Evolutionary conservation across 2,113 vertebrate genomes (phyloP).

Genomic region (Todiramphus saurophagus): DNA sequence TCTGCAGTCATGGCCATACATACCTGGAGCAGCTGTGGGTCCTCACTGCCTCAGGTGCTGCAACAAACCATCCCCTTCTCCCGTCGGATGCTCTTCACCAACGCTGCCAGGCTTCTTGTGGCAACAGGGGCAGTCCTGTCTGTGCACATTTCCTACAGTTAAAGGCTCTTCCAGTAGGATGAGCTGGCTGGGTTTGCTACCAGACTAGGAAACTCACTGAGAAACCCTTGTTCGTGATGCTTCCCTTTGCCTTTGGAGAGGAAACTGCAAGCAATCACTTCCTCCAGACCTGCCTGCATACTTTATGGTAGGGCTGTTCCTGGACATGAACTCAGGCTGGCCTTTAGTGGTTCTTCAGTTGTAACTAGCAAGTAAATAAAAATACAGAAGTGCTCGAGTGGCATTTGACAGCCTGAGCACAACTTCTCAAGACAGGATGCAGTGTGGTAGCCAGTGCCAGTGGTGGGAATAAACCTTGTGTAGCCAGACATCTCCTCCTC

Average conservation of each 20-base stretch:
- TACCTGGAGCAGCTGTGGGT: neutral
- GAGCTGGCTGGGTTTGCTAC: neutral
- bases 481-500: neutral
- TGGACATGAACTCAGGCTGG: neutral
- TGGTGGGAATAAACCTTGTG: neutral
- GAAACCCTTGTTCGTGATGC: neutral
- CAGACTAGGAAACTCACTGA: neutral
- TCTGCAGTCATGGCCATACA: neutral
- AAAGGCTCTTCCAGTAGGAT: neutral
- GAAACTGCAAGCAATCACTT: neutral
- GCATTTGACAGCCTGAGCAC: neutral
- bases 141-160: neutral
- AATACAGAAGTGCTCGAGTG: neutral
- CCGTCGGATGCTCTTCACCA: accelerated
- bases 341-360: neutral
- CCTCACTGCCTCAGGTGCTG: neutral
- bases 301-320: neutral
- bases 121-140: neutral
- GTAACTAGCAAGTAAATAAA: neutral
- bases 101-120: neutral
- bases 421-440: accelerated
- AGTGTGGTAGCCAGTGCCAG: neutral
- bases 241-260: neutral
- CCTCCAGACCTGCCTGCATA: neutral
- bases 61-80: neutral